Evolutionary conservation across 2,888 invertebrate species (phyloP), one percentile per base, ranked within the genome.

Genomic region (Ormyrus pomaceus): DNA sequence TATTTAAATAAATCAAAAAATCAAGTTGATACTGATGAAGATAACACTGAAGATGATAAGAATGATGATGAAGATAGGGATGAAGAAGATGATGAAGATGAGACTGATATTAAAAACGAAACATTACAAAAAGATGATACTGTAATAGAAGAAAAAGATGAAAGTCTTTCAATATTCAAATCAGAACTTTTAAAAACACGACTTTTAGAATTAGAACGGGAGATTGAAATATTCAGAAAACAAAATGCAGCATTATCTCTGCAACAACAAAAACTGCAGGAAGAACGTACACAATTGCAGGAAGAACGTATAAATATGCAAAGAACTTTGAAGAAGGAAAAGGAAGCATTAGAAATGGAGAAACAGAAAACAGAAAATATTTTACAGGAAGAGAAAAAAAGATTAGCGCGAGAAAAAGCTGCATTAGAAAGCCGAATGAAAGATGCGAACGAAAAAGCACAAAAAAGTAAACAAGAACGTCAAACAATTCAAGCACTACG

Each of bases 351-450:
- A 78, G 94, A 94, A 83, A 88, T 92, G 48, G 94, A 94, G 82
- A 93, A 92, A 85, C 93, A 93, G 79, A 93, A 93, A 83, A 91
- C 93, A 46, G 94, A 95, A 87, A 93, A 93, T 84, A 93, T 93
- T 88, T 88, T 95, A 84, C 94, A 94, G 80, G 95, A 95, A 85
- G 95, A 95, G 88, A 94, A 93, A 83, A 94, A 94, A 84, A 94
- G 94, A 87, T 88, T 95, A 8, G 91, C 91, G n/a, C 93, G 94
- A 82, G 95, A 95, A 84, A 94, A 93, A 86, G 91, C 92, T 81
- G 93, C 93, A 71, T 93, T 94, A 86, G 95, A 95, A 70, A 93
- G 92, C 84, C 93, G 95, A 89, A 92, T 95, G 45, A 94, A 94
- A 86, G 94, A 95, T 84, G 88, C 89, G 2, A 87, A 87, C 62